Conservation (phyloP, 2,113 vertebrate species). For the Sula dactylatra region DNA sequence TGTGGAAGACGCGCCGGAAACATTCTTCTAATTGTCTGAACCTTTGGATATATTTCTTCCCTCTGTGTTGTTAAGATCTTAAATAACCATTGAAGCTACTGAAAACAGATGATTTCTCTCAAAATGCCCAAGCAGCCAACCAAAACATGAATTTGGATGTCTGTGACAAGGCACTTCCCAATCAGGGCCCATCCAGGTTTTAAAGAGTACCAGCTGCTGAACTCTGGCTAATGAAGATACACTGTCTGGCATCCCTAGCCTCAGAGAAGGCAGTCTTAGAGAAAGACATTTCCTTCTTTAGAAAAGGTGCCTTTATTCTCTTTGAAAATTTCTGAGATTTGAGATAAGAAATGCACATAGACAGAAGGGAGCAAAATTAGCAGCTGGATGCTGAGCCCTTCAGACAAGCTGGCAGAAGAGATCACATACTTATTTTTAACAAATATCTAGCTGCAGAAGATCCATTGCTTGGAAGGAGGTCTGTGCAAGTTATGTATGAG, state of each 20-base stretch:
- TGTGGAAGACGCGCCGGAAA: rapidly evolving
- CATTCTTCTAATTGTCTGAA: not conserved
- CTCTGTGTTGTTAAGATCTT: not conserved
- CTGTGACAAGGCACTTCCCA: not conserved
- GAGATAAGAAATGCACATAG: not conserved
- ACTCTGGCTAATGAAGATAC: not conserved
- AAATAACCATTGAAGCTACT: not conserved
- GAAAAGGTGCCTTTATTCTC: not conserved
- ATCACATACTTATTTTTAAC: not conserved
- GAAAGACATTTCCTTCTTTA: not conserved
- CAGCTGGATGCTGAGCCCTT: not conserved
- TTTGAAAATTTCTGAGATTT: not conserved
- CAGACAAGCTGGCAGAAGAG: not conserved
- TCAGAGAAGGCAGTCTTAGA: not conserved
- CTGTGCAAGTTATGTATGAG: not conserved
- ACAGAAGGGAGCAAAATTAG: not conserved
- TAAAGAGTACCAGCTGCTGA: not conserved
- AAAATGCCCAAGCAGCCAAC: not conserved
- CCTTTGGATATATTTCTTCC: not conserved
- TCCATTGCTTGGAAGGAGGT: not conserved
- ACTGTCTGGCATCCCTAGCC: not conserved
- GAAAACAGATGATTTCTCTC: not conserved
- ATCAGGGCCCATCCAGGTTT: not conserved
- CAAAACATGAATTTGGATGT: not conserved
- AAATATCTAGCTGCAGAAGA: not conserved